Conservation (phyloP, 2,888 invertebrate genomes). For the Rhagium mordax region DNA sequence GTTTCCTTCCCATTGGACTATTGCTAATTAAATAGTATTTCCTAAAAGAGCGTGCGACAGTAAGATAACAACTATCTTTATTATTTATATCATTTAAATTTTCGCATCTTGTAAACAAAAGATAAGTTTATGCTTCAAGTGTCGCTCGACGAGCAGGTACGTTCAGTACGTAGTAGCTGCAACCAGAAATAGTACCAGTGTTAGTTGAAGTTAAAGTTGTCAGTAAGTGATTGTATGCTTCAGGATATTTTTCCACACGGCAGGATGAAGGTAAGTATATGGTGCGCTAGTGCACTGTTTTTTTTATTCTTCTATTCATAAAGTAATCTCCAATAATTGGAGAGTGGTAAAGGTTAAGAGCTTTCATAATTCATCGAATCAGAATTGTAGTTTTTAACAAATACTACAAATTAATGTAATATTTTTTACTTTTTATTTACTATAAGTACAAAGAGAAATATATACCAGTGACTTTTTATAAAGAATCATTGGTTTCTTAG, state of each 20-base stretch:
- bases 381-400: too few species aligned
- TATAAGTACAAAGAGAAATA: too few species aligned
- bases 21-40: neutral
- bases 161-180: neutral
- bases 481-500: too few species aligned
- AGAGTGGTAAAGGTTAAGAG: too few species aligned
- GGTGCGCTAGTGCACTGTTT: neutral
- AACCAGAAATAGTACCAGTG: neutral
- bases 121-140: neutral
- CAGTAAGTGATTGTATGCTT: too few species aligned
- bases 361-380: too few species aligned
- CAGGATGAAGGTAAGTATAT: neutral
- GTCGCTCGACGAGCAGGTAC: neutral
- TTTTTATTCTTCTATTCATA: too few species aligned
- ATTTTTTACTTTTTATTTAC: too few species aligned
- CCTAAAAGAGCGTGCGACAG: neutral
- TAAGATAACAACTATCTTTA: neutral
- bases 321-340: too few species aligned
- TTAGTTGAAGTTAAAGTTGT: too few species aligned
- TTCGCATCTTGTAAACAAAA: neutral
- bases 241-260: neutral
- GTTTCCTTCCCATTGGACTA: neutral
- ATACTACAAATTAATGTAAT: too few species aligned
- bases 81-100: neutral
- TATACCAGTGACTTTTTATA: too few species aligned